Conservation (phyloP, 23 tunicate species). For the Halocynthia aurantium region DNA sequence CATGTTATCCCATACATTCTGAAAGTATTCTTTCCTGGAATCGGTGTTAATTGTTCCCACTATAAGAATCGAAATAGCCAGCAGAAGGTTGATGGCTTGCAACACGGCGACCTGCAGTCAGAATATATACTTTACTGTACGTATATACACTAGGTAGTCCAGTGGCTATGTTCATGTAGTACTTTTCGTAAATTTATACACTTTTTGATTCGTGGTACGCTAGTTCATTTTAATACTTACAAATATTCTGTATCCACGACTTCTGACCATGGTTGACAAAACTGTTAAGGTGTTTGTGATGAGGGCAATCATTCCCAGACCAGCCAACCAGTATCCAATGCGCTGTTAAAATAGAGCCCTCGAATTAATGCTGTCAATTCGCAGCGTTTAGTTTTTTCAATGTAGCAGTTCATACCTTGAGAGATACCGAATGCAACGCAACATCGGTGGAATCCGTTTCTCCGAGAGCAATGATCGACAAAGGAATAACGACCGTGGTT, state of each 20-base stretch:
- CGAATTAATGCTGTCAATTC: background rate
- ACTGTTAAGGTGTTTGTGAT: background rate
- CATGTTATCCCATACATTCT: constrained; percentile 4
- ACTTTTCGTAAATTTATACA: background rate
- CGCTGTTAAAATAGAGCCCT: background rate
- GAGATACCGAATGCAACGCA: background rate
- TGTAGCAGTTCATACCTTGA: background rate
- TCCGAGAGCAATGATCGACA: background rate
- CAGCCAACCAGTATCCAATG: constrained; percentile 13
- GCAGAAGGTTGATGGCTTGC: background rate
- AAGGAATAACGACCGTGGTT: background rate
- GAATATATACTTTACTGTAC: background rate
- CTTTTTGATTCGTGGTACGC: background rate
- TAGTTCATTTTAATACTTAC: background rate
- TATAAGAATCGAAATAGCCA: background rate
- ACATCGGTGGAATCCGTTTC: background rate
- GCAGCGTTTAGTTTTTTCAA: background rate
- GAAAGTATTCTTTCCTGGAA: constrained; percentile 9
- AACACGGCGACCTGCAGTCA: background rate
- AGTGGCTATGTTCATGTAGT: background rate
- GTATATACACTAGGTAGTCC: background rate
- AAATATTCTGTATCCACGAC: background rate
- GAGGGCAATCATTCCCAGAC: constrained; percentile 3
- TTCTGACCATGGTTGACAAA: constrained; percentile 4
- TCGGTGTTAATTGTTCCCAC: constrained; percentile 11